phyloP scores from a whole-genome alignment of 2,113 vertebrate genomes.

The rabbit (Oryctolagus cuniculus) region DNA sequence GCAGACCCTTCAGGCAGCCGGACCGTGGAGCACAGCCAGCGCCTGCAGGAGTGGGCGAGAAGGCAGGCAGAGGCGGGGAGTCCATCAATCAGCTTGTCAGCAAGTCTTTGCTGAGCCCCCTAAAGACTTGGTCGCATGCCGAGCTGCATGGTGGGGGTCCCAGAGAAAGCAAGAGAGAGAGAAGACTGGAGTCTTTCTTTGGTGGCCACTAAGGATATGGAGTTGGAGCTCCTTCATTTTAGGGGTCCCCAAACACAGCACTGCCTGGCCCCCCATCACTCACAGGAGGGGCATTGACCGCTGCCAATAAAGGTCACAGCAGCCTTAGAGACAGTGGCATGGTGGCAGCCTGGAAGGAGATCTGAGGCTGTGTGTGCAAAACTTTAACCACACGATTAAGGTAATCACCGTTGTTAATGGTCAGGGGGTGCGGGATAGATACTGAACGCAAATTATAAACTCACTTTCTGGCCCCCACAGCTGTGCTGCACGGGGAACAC shows the following conservation, averaged over 20 bases:
- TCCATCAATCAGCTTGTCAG: slow-evolving; percentile 77
- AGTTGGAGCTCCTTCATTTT: background rate
- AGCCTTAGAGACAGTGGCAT: background rate
- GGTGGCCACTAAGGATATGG: background rate
- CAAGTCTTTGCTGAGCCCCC: slow-evolving; percentile 64
- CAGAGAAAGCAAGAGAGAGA: slow-evolving; percentile 26
- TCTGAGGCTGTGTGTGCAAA: slow-evolving; percentile 5
- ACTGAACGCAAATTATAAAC: background rate
- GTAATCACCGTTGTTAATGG: background rate
- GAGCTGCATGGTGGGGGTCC: slow-evolving; percentile 34
- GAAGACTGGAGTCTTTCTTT: slow-evolving; percentile 49
- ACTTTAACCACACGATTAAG: background rate
- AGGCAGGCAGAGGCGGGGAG: slow-evolving; percentile 5
- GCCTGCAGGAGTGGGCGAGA: slow-evolving; percentile 5
- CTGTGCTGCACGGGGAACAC: background rate
- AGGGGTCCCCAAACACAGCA: background rate
- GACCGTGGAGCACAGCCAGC: slow-evolving; percentile 58
- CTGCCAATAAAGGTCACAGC: background rate
- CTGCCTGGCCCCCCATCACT: background rate
- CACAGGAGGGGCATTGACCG: background rate
- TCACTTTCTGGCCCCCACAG: background rate
- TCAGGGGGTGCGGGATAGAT: background rate
- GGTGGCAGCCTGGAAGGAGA: background rate
- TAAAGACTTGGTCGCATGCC: slow-evolving; percentile 43
- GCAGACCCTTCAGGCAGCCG: slow-evolving; percentile 63